phyloP scores from a whole-genome alignment of 2,797 vertebrate genomes.

The Phrynocephalus vlangalii region DNA sequence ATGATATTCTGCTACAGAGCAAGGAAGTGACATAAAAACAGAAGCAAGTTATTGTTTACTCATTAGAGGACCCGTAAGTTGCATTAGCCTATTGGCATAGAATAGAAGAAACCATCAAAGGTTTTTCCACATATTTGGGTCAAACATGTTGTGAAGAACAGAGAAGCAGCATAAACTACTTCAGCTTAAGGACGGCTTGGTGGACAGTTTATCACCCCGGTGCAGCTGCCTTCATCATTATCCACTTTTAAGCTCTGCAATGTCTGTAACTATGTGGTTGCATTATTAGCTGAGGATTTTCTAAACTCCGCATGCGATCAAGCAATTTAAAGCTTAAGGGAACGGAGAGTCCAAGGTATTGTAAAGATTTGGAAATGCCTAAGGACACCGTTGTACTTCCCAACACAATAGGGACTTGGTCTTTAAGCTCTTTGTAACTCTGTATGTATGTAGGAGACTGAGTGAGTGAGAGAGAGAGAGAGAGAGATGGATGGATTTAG shows the following conservation, averaged over 20 bases:
- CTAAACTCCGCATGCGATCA: background rate
- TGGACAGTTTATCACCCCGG: background rate
- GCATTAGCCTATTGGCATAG: background rate
- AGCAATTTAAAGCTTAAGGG: slow-evolving; percentile 37
- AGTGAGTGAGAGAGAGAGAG: no score
- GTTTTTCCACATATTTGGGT: background rate
- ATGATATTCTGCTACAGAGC: background rate
- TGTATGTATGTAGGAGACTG: no score
- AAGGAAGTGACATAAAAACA: background rate
- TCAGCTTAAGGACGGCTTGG: background rate
- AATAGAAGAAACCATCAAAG: background rate
- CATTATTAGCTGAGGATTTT: background rate
- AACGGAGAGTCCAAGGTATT: background rate
- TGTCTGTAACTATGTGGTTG: background rate
- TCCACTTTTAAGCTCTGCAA: slow-evolving; percentile 25
- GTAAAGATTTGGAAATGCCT: background rate
- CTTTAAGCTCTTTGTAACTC: background rate
- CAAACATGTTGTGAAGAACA: slow-evolving; percentile 35
- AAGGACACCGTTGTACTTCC: background rate
- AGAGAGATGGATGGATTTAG: no score
- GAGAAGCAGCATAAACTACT: background rate
- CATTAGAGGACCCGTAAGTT: background rate
- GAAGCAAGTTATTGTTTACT: background rate
- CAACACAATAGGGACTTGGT: background rate
- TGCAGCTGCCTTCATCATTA: slow-evolving; percentile 7